These are phyloP conservation scores for Ispidina lecontei DNA, from an alignment of 2,797 vertebrate species.

Conservation along the genomic window DNA sequence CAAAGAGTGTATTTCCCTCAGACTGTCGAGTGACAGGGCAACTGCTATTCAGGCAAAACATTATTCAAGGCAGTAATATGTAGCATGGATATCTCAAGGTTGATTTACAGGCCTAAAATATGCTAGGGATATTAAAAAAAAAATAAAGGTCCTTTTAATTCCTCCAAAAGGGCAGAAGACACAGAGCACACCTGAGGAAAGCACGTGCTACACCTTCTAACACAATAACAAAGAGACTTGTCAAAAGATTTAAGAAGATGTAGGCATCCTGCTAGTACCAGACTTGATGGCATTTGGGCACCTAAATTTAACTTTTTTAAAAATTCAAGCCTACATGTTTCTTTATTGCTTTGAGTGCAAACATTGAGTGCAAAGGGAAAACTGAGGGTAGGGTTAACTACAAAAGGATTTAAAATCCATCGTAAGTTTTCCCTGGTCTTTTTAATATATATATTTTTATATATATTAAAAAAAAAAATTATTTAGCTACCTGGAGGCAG, in stretches of 20 bases:
- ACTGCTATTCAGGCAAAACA: not conserved
- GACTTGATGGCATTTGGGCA: not conserved
- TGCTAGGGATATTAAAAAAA: not conserved
- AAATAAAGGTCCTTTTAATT: conserved; percentile 14
- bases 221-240: not conserved
- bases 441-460: not conserved
- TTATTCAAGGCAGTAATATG: not conserved
- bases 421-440: conserved; percentile 11
- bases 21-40: not conserved
- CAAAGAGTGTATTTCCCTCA: not conserved
- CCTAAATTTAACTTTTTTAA: not conserved
- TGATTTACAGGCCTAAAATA: not conserved
- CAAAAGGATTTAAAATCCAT: conserved; percentile 28
- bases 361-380: conserved; percentile 49
- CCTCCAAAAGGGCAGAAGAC: not conserved
- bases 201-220: not conserved
- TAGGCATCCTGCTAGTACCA: not conserved
- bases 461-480: conserved; percentile 44
- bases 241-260: not conserved
- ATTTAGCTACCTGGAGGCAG: not conserved
- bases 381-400: not conserved
- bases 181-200: not conserved
- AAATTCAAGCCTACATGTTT: conserved; percentile 3
- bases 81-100: not conserved
- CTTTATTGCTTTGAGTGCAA: conserved; percentile 60